A percentile compares a stretch with the other conserved stretches of the same genome.
Evolutionary conservation across 2,888 invertebrate genomes (phyloP).

Genomic region (Podotricha telesiphe): DNA sequence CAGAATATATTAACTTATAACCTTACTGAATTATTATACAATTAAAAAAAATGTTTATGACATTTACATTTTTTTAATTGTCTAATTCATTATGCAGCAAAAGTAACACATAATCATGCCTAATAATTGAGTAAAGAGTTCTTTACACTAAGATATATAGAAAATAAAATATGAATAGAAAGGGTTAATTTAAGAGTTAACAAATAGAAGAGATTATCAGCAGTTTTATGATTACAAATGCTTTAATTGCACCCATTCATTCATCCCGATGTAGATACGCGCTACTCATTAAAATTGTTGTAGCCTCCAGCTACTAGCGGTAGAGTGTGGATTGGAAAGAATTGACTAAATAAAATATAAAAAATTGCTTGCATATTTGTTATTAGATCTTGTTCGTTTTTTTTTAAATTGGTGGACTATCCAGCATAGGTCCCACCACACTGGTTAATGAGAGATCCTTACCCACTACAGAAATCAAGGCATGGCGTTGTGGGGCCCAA

Average conservation of each 20-base stretch:
- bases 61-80: background rate
- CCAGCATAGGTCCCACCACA: no score
- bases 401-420: no score
- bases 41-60: background rate
- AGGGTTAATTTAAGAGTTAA: slow-evolving; percentile 30
- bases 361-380: no score
- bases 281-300: slow-evolving; percentile 43
- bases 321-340: slow-evolving; percentile 13
- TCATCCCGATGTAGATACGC: slow-evolving; percentile 41
- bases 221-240: slow-evolving; percentile 43
- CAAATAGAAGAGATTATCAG: slow-evolving; percentile 41
- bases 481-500: no score
- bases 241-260: slow-evolving; percentile 42
- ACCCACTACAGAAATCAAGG: no score
- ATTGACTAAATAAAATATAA: background rate
- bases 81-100: slow-evolving; percentile 1
- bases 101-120: slow-evolving; percentile 9
- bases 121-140: slow-evolving; percentile 14
- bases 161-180: slow-evolving; percentile 20
- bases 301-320: slow-evolving; percentile 40
- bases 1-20: background rate
- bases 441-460: no score
- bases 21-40: background rate
- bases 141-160: slow-evolving; percentile 8
- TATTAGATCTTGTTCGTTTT: no score